A percentile compares a stretch with the other conserved stretches of the same genome.
These are phyloP conservation scores for Conger conger DNA, from an alignment of 2,113 vertebrate genomes.

Conservation along the genomic window DNA sequence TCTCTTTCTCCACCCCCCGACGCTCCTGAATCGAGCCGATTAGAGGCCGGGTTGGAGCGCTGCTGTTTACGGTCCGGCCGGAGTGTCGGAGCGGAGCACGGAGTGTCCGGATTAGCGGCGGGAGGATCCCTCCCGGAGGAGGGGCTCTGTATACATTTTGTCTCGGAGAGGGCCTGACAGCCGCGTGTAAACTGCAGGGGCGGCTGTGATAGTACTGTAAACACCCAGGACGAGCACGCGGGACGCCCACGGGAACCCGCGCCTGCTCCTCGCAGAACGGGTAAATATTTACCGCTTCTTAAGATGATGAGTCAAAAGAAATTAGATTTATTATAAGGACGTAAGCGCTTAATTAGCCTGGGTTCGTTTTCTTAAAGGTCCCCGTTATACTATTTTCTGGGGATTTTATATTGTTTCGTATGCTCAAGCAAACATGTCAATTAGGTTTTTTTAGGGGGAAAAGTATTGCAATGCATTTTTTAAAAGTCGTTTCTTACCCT, in stretches of 20 bases:
- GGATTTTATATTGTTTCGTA: too few species aligned
- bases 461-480: too few species aligned
- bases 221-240: background rate
- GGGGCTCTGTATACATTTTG: background rate
- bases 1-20: background rate
- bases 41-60: too few species aligned
- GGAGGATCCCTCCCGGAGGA: too few species aligned
- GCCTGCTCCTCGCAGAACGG: too few species aligned
- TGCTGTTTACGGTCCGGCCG: conserved; percentile 13
- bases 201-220: background rate
- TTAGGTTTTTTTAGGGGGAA: too few species aligned
- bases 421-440: too few species aligned
- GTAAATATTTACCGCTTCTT: background rate
- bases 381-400: too few species aligned
- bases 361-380: background rate
- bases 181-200: background rate
- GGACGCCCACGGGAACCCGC: background rate
- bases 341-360: background rate
- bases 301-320: background rate
- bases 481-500: too few species aligned
- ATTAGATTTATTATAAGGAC: background rate
- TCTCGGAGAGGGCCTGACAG: background rate
- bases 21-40: background rate
- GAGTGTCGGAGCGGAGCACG: too few species aligned
- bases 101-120: too few species aligned